Percentiles rank a stretch among this genome's conserved stretches.
Conservation (phyloP, 2,113 vertebrate species). For the Drymodes brunneopygia region DNA sequence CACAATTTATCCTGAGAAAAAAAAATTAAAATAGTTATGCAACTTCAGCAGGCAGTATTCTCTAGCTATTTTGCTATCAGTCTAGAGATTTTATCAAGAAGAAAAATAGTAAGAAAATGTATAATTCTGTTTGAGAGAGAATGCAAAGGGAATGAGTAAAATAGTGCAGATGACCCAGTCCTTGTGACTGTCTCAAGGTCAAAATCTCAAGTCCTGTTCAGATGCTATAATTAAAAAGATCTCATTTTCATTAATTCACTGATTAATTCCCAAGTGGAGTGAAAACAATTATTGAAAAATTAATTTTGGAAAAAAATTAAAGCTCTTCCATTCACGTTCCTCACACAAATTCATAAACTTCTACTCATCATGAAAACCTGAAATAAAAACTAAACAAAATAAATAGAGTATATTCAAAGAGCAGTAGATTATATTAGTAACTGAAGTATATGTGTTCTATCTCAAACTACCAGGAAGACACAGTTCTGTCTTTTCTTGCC, state of each 20-base stretch:
- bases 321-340: background rate
- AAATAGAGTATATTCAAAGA: background rate
- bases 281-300: background rate
- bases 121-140: background rate
- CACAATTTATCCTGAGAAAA: conserved; percentile 52
- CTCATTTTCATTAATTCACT: background rate
- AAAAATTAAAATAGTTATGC: conserved; percentile 56
- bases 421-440: background rate
- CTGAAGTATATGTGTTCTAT: background rate
- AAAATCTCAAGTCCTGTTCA: background rate
- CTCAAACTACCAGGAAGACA: background rate
- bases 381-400: background rate
- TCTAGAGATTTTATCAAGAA: conserved; percentile 25
- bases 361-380: background rate
- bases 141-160: background rate
- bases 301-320: background rate
- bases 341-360: background rate
- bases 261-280: background rate
- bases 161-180: background rate
- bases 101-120: conserved; percentile 17
- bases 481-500: background rate
- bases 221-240: background rate
- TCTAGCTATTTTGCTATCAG: background rate
- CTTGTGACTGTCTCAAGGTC: background rate
- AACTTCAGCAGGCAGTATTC: background rate